Evolutionary conservation across 2,113 vertebrate genomes (phyloP), one percentile per base, ranked within the genome.

Genomic region (Formicarius rufipectus): DNA sequence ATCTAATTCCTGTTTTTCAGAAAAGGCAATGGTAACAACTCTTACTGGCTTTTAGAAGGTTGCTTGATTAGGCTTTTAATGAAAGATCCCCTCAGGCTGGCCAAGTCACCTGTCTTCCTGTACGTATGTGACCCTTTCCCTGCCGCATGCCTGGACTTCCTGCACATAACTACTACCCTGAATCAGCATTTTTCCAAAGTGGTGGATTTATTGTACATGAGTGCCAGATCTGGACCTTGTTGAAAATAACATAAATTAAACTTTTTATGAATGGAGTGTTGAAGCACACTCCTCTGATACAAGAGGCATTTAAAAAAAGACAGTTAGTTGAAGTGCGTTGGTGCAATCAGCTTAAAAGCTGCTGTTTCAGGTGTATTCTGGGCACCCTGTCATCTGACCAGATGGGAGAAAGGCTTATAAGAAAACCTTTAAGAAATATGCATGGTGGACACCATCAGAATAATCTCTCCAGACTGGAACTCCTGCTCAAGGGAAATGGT

Each of bases 81-180:
- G 10, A 28, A 55, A 45, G 23, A 60, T 14, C 4, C 14, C 47
- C 35, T 50, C 25, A 23, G 23, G 50, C 10, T 60, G 40, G n/a
- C 8, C 40, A 82, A 37, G 23, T 35, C 14, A 72, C 33, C 16
- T 8, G 6, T 17, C 31, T n/a, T 45, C 37, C 44, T 40, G 9
- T 37, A 56, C 1, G 7, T 4, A 14, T 3, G 19, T 17, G 23
- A 50, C 17, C 12, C 22, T 27, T 49, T 52, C 7, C 24, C 13
- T 37, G 23, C 3, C 28, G n/a, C 0, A 0, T 53, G n/a, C 13
- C 42, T 45, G n/a, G 27, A 58, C 21, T 9, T 74, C 12, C 24
- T 0, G 0, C 75, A 56, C 14, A 75, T 24, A 67, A 31, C 28
- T 20, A 16, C 16, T 18, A 30, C 9, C 20, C 16, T 37, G 33